A percentile compares a stretch with the other conserved stretches of the same genome.
Evolutionary conservation across 2,113 vertebrate species (phyloP).

Genomic region (Esox niger): DNA sequence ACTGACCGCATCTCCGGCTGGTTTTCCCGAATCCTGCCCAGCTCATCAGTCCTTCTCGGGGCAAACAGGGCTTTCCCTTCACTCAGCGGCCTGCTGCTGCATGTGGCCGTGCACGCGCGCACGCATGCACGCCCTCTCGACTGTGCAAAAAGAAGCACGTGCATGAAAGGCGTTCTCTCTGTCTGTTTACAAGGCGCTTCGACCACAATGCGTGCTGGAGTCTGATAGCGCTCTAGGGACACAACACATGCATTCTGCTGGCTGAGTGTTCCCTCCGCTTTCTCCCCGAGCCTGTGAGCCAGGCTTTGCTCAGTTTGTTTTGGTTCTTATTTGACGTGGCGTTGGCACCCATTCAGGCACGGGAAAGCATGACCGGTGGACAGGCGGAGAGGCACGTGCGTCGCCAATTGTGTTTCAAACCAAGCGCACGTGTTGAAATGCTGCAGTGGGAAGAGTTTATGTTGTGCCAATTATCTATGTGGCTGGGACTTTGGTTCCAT

Average conservation of each 20-base stretch:
- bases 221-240: background rate
- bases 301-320: background rate
- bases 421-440: no score
- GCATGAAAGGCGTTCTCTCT: background rate
- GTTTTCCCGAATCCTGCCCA: background rate
- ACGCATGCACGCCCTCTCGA: background rate
- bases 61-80: background rate
- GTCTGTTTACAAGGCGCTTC: background rate
- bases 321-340: background rate
- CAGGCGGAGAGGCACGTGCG: no score
- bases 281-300: background rate
- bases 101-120: no score
- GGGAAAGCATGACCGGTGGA: no score
- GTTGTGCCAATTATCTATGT: no score
- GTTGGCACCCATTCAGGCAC: no score
- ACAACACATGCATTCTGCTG: background rate
- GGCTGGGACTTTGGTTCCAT: no score
- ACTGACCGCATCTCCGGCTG: constrained; percentile 25
- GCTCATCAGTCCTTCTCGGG: background rate
- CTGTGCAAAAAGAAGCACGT: background rate
- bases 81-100: background rate
- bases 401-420: no score
- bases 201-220: background rate
- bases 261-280: background rate
- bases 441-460: no score